Evolutionary conservation across 2,888 invertebrate species (phyloP).

Genomic region (Carabus problematicus): DNA sequence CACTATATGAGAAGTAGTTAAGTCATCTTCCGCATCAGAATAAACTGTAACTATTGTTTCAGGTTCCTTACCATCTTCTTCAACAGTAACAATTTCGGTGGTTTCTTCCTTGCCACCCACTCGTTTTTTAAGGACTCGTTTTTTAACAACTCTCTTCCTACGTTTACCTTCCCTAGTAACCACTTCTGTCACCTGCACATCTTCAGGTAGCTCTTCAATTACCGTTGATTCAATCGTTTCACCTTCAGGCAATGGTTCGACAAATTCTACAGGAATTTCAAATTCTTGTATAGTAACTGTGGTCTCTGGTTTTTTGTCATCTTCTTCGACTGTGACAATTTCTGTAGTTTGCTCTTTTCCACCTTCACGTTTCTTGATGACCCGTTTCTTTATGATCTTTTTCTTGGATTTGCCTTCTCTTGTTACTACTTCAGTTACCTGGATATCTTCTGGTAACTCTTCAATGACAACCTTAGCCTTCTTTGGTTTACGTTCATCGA

Average conservation of each 20-base stretch:
- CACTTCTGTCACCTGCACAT: constrained; percentile 50
- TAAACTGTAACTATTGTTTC: constrained; percentile 56
- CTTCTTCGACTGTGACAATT: constrained; percentile 51
- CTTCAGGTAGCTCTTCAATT: constrained; percentile 54
- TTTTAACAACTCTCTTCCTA: constrained; percentile 51
- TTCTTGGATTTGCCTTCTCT: constrained; percentile 48
- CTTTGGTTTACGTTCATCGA: constrained; percentile 45
- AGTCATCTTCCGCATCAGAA: constrained; percentile 42
- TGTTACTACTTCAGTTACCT: constrained; percentile 53
- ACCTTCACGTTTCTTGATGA: constrained; percentile 46
- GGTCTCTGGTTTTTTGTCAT: constrained; percentile 48
- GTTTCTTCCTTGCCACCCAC: constrained; percentile 51
- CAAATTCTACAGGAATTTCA: constrained; percentile 50
- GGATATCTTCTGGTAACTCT: constrained; percentile 54
- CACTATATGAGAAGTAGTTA: constrained; percentile 19
- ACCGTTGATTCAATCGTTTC: constrained; percentile 44
- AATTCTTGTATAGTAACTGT: constrained; percentile 47
- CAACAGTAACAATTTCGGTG: constrained; percentile 54
- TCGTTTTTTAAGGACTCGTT: constrained; percentile 54
- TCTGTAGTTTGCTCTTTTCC: constrained; percentile 48
- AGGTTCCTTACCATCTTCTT: constrained; percentile 55
- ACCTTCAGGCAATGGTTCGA: constrained; percentile 46
- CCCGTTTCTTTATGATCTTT: constrained; percentile 44
- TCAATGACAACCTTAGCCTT: constrained; percentile 51
- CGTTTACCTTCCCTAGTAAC: constrained; percentile 49